Base-by-base conservation (phyloP, 1,140 invertebrate genomes). In the Streblospio benedicti region DNA sequence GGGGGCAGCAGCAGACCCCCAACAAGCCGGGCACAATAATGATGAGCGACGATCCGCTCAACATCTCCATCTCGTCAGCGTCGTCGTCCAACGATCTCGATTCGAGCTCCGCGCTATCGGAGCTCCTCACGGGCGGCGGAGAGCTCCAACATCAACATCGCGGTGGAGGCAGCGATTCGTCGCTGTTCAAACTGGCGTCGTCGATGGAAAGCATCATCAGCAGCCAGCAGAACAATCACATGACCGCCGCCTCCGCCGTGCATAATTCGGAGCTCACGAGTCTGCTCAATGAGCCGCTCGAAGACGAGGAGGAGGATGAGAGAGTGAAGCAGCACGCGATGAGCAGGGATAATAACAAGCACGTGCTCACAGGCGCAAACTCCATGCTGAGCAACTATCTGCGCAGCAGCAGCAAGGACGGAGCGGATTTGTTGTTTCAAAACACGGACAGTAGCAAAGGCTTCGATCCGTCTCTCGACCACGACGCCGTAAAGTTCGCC, bases 131-230 rank as follows among this genome's bases (percentile, higher is more conserved):
- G 4, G 33, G 23, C 4, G 25, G 27, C 3, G 6, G 25, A 1
- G 30, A 23, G 28, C 18, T 18, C 18, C 54, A 43, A 18, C 54
- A 56, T 18, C 54, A n/a, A 1, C 54, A 35, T 20, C 28, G n/a
- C n/a, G 32, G 33, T 18, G 18, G 16, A 9, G 9, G 44, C 25
- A 49, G 32, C 54, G 47, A 28, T 28, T 50, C 12, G 20, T 12
- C 12, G 12, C 38, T 41, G n/a, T 67, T 65, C 35, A 74, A 73
- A 49, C 52, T 76, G 20, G 70, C 69, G 31, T 69, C 73, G 38
- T 69, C 65, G 38, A 54, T 75, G 23, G 72, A 75, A 44, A 74
- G 58, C 61, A 63, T 74, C 52, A 67, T 71, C 27, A 18, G n/a
- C n/a, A 18, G 14, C 16, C 53, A 9, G 9, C 35, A 38, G 35